phyloP scores from a whole-genome alignment of 2,113 vertebrate genomes.

The Spea bombifrons region DNA sequence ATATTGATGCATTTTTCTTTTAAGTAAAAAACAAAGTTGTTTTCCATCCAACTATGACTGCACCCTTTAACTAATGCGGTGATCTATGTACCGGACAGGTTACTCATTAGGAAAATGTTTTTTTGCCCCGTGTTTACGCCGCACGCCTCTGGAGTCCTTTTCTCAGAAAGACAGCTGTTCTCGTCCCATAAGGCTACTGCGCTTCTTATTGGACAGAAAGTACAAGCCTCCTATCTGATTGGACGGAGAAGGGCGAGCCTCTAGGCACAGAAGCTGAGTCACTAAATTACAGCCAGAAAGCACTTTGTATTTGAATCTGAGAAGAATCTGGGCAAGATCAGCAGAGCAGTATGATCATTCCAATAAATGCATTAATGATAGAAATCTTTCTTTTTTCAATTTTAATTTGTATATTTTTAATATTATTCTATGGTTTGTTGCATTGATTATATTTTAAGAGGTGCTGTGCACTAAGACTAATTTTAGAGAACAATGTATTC shows the following conservation, averaged over 20 bases:
- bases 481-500: too few relatives aligned
- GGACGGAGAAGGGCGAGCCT: conserved; percentile 22
- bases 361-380: too few relatives aligned
- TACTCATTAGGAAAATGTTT: conserved; percentile 43
- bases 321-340: too few relatives aligned
- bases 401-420: too few relatives aligned
- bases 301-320: neutral
- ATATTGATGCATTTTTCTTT: too few relatives aligned
- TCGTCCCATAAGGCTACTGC: neutral
- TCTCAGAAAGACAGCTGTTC: neutral
- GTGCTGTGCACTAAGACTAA: too few relatives aligned
- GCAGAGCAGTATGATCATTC: too few relatives aligned
- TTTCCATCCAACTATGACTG: conserved; percentile 20
- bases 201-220: conserved; percentile 23
- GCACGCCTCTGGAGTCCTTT: conserved; percentile 34
- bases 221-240: conserved; percentile 32
- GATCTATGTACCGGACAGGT: conserved; percentile 40
- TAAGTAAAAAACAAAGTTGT: conserved; percentile 21
- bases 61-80: neutral
- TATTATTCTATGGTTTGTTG: too few relatives aligned
- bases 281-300: neutral
- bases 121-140: conserved; percentile 29
- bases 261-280: conserved; percentile 14
- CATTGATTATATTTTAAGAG: too few relatives aligned
- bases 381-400: too few relatives aligned